Percentiles rank a stretch among this genome's conserved stretches.
Conservation (phyloP, 2,797 vertebrate species). For the Trichosurus vulpecula region DNA sequence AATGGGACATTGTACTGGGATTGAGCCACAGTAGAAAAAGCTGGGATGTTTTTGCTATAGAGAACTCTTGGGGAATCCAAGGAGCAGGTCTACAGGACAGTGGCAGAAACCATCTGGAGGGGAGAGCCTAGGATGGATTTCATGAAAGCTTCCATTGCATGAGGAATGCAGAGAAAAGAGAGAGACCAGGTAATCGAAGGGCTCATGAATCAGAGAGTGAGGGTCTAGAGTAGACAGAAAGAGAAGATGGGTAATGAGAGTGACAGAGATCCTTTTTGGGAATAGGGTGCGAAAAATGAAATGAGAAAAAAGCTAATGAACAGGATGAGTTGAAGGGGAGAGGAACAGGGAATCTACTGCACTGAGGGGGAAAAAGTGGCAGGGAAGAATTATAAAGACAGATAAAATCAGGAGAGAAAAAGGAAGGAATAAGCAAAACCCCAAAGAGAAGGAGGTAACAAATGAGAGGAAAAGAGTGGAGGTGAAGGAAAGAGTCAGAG, state of each 20-base stretch:
- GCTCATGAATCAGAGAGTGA: neutral
- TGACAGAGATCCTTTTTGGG: neutral
- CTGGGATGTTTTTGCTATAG: too few species aligned
- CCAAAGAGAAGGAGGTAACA: neutral
- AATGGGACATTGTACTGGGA: neutral
- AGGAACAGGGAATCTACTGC: neutral
- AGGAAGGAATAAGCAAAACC: neutral
- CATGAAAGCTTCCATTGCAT: neutral
- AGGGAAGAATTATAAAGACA: neutral
- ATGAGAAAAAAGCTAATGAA: too few species aligned
- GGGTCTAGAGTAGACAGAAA: neutral
- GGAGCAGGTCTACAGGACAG: neutral
- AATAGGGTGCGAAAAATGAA: neutral
- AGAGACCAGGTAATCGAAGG: neutral
- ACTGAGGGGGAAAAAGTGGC: neutral
- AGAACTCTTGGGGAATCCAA: neutral
- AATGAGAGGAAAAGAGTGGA: neutral
- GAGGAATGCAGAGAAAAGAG: neutral
- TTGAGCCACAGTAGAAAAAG: neutral
- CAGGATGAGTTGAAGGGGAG: neutral
- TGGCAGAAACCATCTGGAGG: neutral
- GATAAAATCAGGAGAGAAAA: neutral
- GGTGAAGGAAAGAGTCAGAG: neutral
- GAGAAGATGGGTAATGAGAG: neutral
- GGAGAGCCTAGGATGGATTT: neutral